phyloP scores from a whole-genome alignment of 53 echinoderm and acorn worm species.

The Actinopyga echinites region DNA sequence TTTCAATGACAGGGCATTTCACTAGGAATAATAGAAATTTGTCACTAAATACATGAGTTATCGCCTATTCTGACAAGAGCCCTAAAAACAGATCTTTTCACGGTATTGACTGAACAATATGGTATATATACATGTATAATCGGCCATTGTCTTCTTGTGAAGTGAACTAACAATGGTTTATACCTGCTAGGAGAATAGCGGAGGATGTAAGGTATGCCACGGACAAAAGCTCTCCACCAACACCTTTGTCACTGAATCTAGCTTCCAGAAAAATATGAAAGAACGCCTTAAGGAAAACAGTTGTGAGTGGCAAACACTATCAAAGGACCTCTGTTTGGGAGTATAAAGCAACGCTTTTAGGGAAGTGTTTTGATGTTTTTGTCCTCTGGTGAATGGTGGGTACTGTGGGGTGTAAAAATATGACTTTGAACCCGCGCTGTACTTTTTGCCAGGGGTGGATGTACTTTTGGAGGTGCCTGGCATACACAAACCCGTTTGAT shows the following conservation, averaged over 20 bases:
- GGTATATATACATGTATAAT: conserved; percentile 6
- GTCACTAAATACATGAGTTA: conserved; percentile 9
- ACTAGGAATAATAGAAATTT: neutral
- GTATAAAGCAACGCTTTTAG: neutral
- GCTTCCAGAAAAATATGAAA: conserved; percentile 2
- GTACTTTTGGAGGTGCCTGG: neutral
- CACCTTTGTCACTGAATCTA: neutral
- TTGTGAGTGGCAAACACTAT: neutral
- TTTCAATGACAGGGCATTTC: conserved; percentile 13
- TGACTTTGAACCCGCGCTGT: conserved; percentile 10
- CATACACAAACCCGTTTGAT: neutral
- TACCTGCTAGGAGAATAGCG: neutral
- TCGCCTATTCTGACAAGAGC: neutral
- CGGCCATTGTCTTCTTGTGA: conserved; percentile 7
- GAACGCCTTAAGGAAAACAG: conserved; percentile 4
- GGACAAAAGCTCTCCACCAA: conserved; percentile 6
- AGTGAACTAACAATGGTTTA: neutral
- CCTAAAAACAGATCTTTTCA: neutral
- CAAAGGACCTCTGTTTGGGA: neutral
- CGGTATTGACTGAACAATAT: neutral
- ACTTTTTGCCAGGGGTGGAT: conserved; percentile 13
- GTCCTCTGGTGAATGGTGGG: conserved; percentile 1
- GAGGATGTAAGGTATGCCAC: conserved; percentile 8
- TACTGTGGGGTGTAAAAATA: neutral
- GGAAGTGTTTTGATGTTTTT: conserved; percentile 19